A percentile compares a stretch with the other conserved stretches of the same genome.
These are phyloP conservation scores for Mormyrus lacerda DNA, from an alignment of 2,113 vertebrate species.

Conservation along the genomic window DNA sequence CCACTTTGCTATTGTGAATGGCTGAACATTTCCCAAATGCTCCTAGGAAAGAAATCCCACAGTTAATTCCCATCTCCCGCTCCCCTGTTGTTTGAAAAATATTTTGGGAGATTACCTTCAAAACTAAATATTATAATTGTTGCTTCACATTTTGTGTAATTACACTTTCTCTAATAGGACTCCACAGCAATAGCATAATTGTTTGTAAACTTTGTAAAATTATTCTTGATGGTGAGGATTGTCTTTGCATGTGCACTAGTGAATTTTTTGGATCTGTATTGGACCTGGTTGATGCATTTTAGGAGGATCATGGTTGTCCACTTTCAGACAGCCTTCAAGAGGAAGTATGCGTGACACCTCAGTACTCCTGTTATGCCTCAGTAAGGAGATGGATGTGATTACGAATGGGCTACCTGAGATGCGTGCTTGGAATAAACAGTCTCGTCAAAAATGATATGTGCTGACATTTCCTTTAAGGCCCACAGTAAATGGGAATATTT, in stretches of 20 bases:
- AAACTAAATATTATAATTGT: background rate
- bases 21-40: background rate
- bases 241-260: background rate
- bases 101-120: background rate
- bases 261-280: background rate
- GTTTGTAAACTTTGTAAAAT: background rate
- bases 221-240: background rate
- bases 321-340: background rate
- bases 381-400: background rate
- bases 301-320: background rate
- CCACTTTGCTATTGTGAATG: background rate
- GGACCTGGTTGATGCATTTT: background rate
- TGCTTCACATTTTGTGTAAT: background rate
- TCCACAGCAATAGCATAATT: background rate
- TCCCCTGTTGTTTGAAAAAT: background rate
- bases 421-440: background rate
- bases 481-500: background rate
- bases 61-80: background rate
- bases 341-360: background rate
- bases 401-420: background rate
- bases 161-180: background rate
- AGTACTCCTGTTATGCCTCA: background rate
- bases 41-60: background rate
- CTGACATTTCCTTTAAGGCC: background rate
- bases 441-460: background rate